Evolutionary conservation across 2,113 vertebrate genomes (phyloP).

Genomic region (Xenus cinereus): DNA sequence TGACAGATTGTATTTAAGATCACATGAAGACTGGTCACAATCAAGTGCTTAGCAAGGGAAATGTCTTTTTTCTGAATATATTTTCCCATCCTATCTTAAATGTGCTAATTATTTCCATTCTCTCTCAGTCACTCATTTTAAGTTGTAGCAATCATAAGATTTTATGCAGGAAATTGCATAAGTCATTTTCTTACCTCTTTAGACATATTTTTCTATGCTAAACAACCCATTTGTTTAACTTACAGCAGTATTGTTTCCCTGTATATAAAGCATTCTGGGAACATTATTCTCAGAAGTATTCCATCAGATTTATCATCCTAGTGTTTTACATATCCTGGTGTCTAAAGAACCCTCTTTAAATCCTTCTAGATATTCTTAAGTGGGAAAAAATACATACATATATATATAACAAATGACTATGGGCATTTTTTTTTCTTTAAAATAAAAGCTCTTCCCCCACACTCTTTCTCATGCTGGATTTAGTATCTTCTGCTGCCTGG

Average conservation of each 20-base stretch:
- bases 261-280: neutral
- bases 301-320: neutral
- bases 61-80: neutral
- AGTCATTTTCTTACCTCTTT: neutral
- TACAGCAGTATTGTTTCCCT: neutral
- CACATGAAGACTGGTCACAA: neutral
- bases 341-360: neutral
- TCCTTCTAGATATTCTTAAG: slow-evolving; percentile 2
- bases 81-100: neutral
- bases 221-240: neutral
- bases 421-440: slow-evolving; percentile 24
- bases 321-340: neutral
- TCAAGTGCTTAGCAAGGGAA: neutral
- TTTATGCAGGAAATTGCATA: neutral
- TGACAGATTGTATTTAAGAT: neutral
- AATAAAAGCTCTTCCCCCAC: slow-evolving; percentile 41
- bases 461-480: slow-evolving; percentile 47
- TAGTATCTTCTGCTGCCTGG: slow-evolving; percentile 52
- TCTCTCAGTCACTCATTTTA: neutral
- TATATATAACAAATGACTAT: neutral
- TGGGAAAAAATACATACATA: neutral
- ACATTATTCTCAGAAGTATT: neutral
- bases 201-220: neutral
- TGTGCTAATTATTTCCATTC: neutral
- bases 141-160: neutral